Evolutionary conservation across 2,797 vertebrate species (phyloP).

Genomic region (Harpagifer antarcticus): DNA sequence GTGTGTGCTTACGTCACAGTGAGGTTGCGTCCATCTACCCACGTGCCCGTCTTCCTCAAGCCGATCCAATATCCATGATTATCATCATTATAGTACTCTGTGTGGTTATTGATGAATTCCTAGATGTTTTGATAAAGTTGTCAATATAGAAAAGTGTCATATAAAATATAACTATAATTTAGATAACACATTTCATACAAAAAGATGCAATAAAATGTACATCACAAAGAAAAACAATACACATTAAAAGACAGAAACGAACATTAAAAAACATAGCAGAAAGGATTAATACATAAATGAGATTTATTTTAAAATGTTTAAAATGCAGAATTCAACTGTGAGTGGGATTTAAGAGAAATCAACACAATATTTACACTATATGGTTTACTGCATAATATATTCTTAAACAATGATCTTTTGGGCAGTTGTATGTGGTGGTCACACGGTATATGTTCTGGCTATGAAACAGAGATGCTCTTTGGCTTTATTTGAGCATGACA

Average conservation of each 20-base stretch:
- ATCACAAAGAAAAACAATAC: not conserved
- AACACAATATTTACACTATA: no score
- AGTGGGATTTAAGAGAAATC: no score
- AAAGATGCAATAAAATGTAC: not conserved
- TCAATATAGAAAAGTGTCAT: not conserved
- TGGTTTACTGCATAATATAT: not conserved
- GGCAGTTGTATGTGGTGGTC: not conserved
- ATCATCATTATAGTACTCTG: accelerated
- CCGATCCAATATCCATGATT: constrained; percentile 78
- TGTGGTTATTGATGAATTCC: constrained; percentile 78
- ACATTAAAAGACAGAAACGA: not conserved
- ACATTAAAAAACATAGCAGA: not conserved
- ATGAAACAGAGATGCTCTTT: not conserved
- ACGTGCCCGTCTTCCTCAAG: not conserved
- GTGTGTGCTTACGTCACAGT: constrained; percentile 42
- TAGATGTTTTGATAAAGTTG: constrained; percentile 30
- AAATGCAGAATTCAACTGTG: not conserved
- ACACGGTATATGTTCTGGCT: not conserved
- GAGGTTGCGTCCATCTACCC: constrained; percentile 52
- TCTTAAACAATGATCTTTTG: not conserved
- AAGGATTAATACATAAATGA: not conserved
- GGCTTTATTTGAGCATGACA: not conserved
- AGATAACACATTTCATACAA: not conserved
- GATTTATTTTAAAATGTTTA: no score
- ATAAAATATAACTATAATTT: not conserved